These are phyloP conservation scores for Gymnoscelis rufifasciata DNA, from an alignment of 2,888 invertebrate species.

Conservation along the genomic window DNA sequence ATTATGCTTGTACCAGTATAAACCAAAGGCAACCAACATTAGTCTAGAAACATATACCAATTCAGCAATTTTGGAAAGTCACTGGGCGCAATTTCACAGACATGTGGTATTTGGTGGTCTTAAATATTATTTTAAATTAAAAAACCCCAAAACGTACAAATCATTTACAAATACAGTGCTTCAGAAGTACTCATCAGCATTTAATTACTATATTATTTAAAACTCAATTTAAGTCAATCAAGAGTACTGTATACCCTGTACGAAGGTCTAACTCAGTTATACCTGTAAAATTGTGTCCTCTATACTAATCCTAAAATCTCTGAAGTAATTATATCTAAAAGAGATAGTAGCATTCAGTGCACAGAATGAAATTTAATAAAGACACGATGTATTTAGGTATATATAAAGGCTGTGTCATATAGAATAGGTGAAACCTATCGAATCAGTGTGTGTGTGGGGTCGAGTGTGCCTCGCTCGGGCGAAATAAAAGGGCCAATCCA, in stretches of 20 bases:
- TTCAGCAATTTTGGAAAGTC: not conserved
- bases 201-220: too few species aligned
- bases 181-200: too few species aligned
- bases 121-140: too few species aligned
- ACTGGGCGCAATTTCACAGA: not conserved
- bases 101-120: too few species aligned
- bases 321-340: slow-evolving; percentile 13
- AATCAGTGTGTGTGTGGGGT: slow-evolving; percentile 33
- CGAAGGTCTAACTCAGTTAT: not conserved
- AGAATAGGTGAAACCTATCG: slow-evolving; percentile 48
- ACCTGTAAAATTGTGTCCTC: not conserved
- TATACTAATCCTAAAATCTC: not conserved
- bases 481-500: too few species aligned
- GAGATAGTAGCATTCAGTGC: slow-evolving; percentile 20
- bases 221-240: too few species aligned
- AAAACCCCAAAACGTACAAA: too few species aligned
- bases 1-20: slow-evolving; percentile 72
- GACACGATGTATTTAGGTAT: slow-evolving; percentile 44
- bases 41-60: slow-evolving; percentile 16
- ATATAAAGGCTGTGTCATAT: slow-evolving; percentile 63
- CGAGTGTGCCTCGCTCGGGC: slow-evolving; percentile 11
- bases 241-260: too few species aligned
- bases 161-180: too few species aligned
- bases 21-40: slow-evolving; percentile 34
- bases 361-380: slow-evolving; percentile 33